Evolutionary conservation across 2,113 vertebrate species (phyloP), one percentile per base, ranked within the genome.

Genomic region (Apteryx owenii): DNA sequence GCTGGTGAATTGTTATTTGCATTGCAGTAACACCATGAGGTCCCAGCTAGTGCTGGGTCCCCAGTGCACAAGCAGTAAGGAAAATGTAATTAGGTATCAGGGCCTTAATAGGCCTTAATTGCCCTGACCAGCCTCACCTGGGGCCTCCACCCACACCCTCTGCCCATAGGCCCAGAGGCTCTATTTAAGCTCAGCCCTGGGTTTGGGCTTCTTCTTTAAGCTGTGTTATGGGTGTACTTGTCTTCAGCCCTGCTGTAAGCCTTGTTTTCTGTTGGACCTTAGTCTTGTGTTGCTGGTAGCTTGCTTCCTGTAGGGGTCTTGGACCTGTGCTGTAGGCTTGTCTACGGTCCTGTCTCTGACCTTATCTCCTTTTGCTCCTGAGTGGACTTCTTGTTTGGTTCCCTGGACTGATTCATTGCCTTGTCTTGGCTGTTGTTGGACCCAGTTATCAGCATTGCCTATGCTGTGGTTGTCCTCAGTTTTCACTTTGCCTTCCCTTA

Each of bases 141-240:
- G 44, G 54, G 66, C 28, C 51, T 23, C 36, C 10, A 83, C 36
- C 5, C 10, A 26, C 33, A 71, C 28, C 44, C 20, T 18, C 40
- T 73, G 60, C 26, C 19, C 17, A 8, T 79, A 65, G 21, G 33
- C 12, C 62, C 44, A 51, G 69, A 17, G n/a, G 9, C 31, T 66
- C 40, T 62, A 53, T 65, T 88, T 88, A 80, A 91, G 25, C 40
- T 80, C 42, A 69, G 16, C 2, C 4, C 12, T 36, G 3, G 2
- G 0, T 0, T 46, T 0, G 22, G 0, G 0, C 1, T 17, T 58
- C 0, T 40, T 80, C 1, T 0, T 0, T 0, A 17, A 2, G 3
- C 1, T n/a, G 0, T 9, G 9, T 2, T 36, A 14, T 40, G 14
- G 3, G 1, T 61, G 4, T 48, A 1, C 12, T 1, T 48, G 3